phyloP scores from a whole-genome alignment of 1,140 invertebrate species.

The Achatina immaculata region DNA sequence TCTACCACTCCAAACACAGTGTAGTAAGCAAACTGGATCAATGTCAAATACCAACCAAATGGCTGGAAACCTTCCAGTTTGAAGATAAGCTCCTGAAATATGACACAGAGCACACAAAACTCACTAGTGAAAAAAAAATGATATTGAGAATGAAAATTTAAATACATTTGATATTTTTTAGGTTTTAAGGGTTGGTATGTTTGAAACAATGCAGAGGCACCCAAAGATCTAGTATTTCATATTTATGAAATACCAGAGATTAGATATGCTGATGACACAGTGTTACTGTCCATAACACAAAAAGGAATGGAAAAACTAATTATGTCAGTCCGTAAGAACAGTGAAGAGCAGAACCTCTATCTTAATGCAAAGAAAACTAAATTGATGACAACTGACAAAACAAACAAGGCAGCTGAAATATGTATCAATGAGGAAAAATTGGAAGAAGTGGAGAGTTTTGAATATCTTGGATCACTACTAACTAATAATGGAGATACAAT shows the following conservation, averaged over 20 bases:
- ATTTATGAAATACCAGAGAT: not conserved
- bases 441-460: too few relatives aligned
- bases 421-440: too few relatives aligned
- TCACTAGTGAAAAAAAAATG: not conserved
- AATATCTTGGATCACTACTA: too few relatives aligned
- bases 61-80: constrained; percentile 87
- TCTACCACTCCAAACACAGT: constrained; percentile 85
- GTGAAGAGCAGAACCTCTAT: too few relatives aligned
- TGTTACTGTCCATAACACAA: too few relatives aligned
- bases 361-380: too few relatives aligned
- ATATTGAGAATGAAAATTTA: not conserved
- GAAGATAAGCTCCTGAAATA: constrained; percentile 93
- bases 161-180: not conserved
- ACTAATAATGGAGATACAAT: too few relatives aligned
- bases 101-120: constrained; percentile 56
- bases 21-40: constrained; percentile 92
- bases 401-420: too few relatives aligned
- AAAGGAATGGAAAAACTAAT: too few relatives aligned
- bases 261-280: too few relatives aligned
- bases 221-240: not conserved
- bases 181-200: not conserved
- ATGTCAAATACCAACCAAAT: constrained; percentile 92
- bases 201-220: not conserved
- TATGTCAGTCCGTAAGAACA: too few relatives aligned
- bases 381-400: too few relatives aligned